Conservation (phyloP, 1,140 invertebrate species). For the Euura lappo region DNA sequence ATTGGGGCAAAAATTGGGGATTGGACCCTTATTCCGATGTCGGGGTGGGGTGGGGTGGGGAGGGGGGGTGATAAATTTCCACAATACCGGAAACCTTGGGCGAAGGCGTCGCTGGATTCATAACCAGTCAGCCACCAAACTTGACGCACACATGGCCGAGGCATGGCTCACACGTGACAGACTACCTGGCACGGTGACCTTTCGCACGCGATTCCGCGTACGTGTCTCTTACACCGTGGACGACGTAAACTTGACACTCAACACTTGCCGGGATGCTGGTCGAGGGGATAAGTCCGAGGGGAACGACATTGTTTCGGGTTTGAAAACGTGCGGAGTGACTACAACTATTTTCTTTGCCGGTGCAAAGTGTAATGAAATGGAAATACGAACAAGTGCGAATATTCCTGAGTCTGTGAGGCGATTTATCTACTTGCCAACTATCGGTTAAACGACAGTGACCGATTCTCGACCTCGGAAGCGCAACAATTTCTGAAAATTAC, state of each 20-base stretch:
- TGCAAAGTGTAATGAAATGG: too few relatives aligned
- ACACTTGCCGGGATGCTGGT: too few relatives aligned
- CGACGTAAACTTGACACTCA: neutral
- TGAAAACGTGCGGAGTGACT: too few relatives aligned
- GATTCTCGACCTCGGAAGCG: neutral
- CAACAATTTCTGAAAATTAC: neutral
- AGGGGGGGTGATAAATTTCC: neutral
- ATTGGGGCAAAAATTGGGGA: neutral
- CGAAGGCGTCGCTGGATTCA: neutral
- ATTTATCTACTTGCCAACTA: neutral
- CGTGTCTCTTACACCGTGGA: neutral
- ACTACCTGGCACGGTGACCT: conserved; percentile 2
- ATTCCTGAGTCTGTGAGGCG: neutral
- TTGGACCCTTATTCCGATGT: conserved; percentile 2
- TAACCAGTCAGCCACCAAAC: conserved; percentile 4
- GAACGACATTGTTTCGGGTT: too few relatives aligned
- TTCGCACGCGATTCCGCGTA: neutral
- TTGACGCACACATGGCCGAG: neutral
- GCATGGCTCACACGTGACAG: conserved; percentile 6
- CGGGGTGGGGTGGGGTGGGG: neutral
- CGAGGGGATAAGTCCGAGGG: too few relatives aligned
- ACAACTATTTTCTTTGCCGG: too few relatives aligned
- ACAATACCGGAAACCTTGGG: conserved; percentile 5
- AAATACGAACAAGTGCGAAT: too few relatives aligned
- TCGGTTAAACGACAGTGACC: neutral